Conservation (phyloP, 2,888 invertebrate genomes). For the Amaurobius ferox region DNA sequence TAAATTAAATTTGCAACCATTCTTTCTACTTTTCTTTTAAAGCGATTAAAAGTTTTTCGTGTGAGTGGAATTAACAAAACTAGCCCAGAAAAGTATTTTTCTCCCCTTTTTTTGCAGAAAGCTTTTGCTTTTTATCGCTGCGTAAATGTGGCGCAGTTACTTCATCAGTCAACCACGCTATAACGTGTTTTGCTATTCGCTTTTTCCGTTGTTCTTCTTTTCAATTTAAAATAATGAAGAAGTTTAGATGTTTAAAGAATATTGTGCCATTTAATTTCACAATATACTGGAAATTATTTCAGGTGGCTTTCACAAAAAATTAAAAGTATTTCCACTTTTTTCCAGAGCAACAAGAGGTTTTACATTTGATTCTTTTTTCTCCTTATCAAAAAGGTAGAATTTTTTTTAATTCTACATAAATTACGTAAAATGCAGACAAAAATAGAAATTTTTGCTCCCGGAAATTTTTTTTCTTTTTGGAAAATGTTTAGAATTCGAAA, state of each 20-base stretch:
- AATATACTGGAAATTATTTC: constrained; percentile 29
- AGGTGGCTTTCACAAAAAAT: neutral
- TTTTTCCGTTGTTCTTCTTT: constrained; percentile 33
- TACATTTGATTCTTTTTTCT: neutral
- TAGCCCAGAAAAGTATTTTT: constrained; percentile 32
- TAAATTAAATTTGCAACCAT: constrained; percentile 58
- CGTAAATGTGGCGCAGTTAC: constrained; percentile 39
- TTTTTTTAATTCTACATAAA: neutral
- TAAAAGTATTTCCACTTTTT: constrained; percentile 24
- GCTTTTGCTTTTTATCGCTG: constrained; percentile 46
- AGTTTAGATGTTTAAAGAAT: constrained; percentile 61
- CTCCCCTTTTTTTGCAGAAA: constrained; percentile 27
- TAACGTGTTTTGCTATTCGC: constrained; percentile 51
- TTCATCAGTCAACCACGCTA: constrained; percentile 58
- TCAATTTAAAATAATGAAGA: constrained; percentile 60
- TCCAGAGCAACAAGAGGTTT: constrained; percentile 30
- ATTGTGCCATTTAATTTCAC: constrained; percentile 44
- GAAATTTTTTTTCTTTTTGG: too few species aligned
- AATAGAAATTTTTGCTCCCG: too few species aligned
- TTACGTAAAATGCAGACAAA: neutral
- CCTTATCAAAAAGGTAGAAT: neutral
- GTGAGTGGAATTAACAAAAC: constrained; percentile 62
- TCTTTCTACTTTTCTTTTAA: constrained; percentile 49
- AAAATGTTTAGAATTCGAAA: neutral
- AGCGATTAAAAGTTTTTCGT: constrained; percentile 59